phyloP scores from a whole-genome alignment of 2,113 vertebrate species.

The Danio rerio region DNA sequence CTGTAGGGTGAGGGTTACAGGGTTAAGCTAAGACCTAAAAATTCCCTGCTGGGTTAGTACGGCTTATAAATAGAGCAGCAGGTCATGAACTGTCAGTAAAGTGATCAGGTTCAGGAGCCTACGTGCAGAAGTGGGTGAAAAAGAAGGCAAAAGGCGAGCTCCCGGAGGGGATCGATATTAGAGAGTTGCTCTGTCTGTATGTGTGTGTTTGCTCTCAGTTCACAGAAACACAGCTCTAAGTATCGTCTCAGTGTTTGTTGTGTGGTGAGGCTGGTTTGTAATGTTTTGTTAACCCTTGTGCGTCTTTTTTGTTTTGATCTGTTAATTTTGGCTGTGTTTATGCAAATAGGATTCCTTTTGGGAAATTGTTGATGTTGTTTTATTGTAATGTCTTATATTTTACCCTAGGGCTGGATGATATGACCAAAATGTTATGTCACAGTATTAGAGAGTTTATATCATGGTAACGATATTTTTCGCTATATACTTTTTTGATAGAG shows the following conservation, averaged over 20 bases:
- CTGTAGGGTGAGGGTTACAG: neutral
- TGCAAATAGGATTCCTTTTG: no score
- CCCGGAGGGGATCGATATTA: constrained; percentile 36
- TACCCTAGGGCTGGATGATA: no score
- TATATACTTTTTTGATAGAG: no score
- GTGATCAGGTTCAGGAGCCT: constrained; percentile 23
- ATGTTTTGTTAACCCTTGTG: neutral
- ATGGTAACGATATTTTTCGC: no score
- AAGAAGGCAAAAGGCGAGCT: constrained; percentile 8
- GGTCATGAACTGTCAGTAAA: constrained; percentile 12
- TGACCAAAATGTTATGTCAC: no score
- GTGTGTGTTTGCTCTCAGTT: neutral
- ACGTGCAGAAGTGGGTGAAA: constrained; percentile 38
- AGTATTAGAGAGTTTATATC: no score
- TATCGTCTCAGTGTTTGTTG: neutral
- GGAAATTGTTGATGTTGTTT: no score
- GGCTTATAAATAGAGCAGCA: constrained; percentile 4
- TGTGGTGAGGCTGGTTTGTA: neutral
- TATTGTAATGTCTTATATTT: no score
- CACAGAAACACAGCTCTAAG: constrained; percentile 1
- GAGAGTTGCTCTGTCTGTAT: neutral
- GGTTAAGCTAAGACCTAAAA: constrained; percentile 16
- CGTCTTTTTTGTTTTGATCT: no score
- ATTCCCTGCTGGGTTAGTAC: constrained; percentile 9
- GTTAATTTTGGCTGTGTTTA: no score